Evolutionary conservation across 2,888 invertebrate genomes (phyloP).

Genomic region (Andrena bicolor): DNA sequence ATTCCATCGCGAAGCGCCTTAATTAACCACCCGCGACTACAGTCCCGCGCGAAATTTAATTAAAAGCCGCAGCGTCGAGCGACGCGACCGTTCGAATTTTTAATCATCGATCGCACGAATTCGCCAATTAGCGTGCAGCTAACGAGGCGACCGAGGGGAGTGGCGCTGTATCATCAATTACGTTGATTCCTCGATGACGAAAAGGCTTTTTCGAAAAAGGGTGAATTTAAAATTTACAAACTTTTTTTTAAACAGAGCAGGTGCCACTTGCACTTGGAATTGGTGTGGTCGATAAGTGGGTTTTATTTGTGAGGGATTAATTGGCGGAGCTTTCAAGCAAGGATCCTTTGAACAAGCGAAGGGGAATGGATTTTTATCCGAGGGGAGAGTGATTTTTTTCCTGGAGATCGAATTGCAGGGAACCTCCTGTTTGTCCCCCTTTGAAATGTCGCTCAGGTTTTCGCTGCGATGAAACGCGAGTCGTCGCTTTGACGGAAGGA

Average conservation of each 20-base stretch:
- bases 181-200: background rate
- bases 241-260: too few species aligned
- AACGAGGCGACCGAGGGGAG: background rate
- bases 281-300: too few species aligned
- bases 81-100: background rate
- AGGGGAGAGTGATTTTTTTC: too few species aligned
- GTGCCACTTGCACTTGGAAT: too few species aligned
- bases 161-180: background rate
- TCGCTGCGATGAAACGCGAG: background rate
- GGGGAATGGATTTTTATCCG: too few species aligned
- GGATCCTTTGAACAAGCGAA: too few species aligned
- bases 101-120: background rate
- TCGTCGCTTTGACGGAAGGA: background rate
- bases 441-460: background rate
- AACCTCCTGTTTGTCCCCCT: too few species aligned
- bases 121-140: background rate
- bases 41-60: background rate
- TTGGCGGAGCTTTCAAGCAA: too few species aligned
- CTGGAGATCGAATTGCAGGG: too few species aligned
- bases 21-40: constrained; percentile 31
- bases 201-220: too few species aligned
- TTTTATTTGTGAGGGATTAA: too few species aligned
- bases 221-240: too few species aligned
- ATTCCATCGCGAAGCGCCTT: background rate
- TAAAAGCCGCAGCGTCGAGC: background rate